A percentile compares a stretch with the other conserved stretches of the same genome.
Evolutionary conservation across 1,140 invertebrate genomes (phyloP).

Genomic region (Tetramorium simillimum): DNA sequence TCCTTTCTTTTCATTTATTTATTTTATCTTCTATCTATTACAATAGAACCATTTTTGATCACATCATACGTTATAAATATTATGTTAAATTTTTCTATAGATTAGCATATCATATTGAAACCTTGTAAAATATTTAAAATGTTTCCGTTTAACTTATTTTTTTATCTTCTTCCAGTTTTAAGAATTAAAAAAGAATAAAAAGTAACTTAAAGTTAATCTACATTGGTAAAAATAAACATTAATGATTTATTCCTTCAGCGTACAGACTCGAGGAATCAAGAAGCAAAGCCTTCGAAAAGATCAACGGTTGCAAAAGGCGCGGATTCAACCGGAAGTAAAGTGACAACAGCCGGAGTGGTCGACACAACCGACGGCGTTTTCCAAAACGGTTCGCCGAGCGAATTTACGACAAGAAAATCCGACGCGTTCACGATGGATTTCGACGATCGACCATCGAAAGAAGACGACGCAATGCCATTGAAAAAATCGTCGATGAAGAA

Average conservation of each 20-base stretch:
- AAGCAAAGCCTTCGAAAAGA: slow-evolving; percentile 56
- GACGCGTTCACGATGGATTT: slow-evolving; percentile 70
- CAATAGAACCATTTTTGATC: not conserved
- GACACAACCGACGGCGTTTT: slow-evolving; percentile 60
- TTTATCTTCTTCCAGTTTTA: too few species aligned
- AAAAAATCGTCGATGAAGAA: slow-evolving; percentile 62
- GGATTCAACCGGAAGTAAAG: slow-evolving; percentile 61
- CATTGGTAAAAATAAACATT: too few species aligned
- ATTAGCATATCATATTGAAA: not conserved
- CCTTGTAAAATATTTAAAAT: not conserved
- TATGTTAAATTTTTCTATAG: not conserved
- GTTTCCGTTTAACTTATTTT: not conserved
- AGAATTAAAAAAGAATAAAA: too few species aligned
- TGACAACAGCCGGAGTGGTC: slow-evolving; percentile 25
- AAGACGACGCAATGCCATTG: slow-evolving; percentile 41
- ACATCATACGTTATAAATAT: not conserved
- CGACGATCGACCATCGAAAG: slow-evolving; percentile 67
- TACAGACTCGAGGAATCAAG: slow-evolving; percentile 63
- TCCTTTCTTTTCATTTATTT: not conserved
- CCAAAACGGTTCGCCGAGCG: slow-evolving; percentile 46
- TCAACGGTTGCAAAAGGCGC: slow-evolving; percentile 40
- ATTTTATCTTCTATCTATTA: not conserved
- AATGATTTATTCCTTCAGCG: slow-evolving; percentile 51
- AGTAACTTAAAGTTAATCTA: too few species aligned
- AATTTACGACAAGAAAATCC: slow-evolving; percentile 64